These are phyloP conservation scores for Aplidium turbinatum DNA, from an alignment of 23 tunicate genomes.

Conservation along the genomic window DNA sequence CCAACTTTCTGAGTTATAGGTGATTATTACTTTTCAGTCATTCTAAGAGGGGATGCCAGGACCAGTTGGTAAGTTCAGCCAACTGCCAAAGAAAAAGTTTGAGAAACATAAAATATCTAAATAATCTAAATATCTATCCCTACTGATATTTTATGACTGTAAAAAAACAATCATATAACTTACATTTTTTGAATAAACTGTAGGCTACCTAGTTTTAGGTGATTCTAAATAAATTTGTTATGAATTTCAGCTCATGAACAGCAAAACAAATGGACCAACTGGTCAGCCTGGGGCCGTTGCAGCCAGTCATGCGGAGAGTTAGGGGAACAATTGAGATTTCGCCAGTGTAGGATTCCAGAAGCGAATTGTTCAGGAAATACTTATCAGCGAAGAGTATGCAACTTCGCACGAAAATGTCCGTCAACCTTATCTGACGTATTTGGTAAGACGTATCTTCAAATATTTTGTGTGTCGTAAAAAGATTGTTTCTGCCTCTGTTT, in stretches of 20 bases:
- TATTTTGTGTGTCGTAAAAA: too few relatives aligned
- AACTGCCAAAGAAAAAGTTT: too few relatives aligned
- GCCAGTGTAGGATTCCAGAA: conserved; percentile 4
- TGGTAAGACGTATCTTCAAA: too few relatives aligned
- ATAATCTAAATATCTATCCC: too few relatives aligned
- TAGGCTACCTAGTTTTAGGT: neutral
- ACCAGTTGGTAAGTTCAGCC: too few relatives aligned
- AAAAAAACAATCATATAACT: neutral
- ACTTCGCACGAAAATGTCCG: conserved; percentile 54
- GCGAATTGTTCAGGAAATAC: conserved; percentile 33
- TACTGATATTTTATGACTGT: too few relatives aligned
- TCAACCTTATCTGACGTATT: conserved; percentile 45
- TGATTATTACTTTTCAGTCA: too few relatives aligned
- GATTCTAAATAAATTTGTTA: neutral
- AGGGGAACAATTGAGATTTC: conserved; percentile 46
- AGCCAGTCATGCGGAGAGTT: conserved; percentile 59
- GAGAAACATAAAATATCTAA: too few relatives aligned
- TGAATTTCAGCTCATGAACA: neutral
- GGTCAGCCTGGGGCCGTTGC: conserved; percentile 75
- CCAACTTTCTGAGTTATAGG: too few relatives aligned
- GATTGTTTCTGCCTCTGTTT: too few relatives aligned
- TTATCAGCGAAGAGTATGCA: conserved; percentile 46
- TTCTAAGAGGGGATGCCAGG: too few relatives aligned
- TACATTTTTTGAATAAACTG: conserved; percentile 1
- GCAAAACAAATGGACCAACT: conserved; percentile 36